Evolutionary conservation across 2,113 vertebrate species (phyloP).

Genomic region (Myotis lucifugus): DNA sequence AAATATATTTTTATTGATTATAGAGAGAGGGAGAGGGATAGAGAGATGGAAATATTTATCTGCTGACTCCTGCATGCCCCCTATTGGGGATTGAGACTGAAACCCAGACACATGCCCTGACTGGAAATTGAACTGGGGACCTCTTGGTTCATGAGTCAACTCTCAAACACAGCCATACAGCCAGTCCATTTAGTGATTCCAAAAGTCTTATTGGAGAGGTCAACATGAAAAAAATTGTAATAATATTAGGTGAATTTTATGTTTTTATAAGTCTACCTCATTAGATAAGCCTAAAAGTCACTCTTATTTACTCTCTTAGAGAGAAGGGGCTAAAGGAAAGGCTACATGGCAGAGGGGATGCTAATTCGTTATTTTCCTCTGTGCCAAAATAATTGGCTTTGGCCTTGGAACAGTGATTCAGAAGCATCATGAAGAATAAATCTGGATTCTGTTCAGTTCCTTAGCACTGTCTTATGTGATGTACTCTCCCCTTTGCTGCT

Average conservation of each 20-base stretch:
- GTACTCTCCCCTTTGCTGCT: neutral
- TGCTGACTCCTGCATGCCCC: too few species aligned
- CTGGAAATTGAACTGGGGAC: too few species aligned
- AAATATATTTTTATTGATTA: too few species aligned
- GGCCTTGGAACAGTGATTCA: neutral
- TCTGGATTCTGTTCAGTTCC: neutral
- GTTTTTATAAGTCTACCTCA: neutral
- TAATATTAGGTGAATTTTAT: neutral
- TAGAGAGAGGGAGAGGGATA: too few species aligned
- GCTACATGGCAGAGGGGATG: neutral
- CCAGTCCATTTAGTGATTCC: neutral
- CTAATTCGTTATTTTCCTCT: neutral
- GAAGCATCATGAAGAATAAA: constrained; percentile 1
- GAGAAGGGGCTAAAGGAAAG: neutral
- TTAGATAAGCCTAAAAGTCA: neutral
- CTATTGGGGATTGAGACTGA: too few species aligned
- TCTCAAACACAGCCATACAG: too few species aligned
- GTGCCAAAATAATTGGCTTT: neutral
- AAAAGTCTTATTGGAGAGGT: neutral
- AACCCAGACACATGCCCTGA: too few species aligned
- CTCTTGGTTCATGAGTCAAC: too few species aligned
- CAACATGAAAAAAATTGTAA: neutral
- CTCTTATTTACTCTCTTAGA: neutral
- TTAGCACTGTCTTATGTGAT: neutral
- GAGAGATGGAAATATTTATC: too few species aligned